Conservation (phyloP, 2,888 invertebrate species). For the Amblyteles armatorius region DNA sequence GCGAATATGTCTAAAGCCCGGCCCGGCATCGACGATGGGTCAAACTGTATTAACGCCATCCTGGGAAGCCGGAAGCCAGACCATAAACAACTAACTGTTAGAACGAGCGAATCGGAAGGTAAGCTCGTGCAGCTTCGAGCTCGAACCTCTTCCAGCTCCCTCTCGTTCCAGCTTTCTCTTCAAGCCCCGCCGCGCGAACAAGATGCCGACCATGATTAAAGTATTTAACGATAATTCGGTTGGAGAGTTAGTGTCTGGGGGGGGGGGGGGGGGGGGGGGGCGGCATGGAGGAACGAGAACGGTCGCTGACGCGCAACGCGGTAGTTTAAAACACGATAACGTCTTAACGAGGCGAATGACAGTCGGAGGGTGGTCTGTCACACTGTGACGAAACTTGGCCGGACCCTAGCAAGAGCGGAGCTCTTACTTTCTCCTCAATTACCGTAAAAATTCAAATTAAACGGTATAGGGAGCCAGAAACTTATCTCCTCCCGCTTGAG, state of each 20-base stretch:
- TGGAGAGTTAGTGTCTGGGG: conserved; percentile 37
- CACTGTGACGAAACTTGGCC: conserved; percentile 2
- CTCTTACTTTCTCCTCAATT: conserved; percentile 37
- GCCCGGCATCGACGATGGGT: conserved; percentile 20
- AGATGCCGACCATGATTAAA: conserved; percentile 59
- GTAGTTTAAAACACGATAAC: conserved; percentile 63
- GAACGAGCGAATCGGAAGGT: conserved; percentile 8
- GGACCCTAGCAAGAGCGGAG: conserved; percentile 2
- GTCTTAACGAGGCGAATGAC: conserved; percentile 53
- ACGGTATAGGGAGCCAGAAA: not conserved
- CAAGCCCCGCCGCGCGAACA: conserved; percentile 23
- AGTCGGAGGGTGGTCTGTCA: conserved; percentile 13
- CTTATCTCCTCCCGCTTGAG: not conserved
- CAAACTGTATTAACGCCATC: conserved; percentile 27
- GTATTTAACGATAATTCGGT: conserved; percentile 65
- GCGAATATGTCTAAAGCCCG: conserved; percentile 29
- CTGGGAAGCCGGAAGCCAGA: conserved; percentile 27
- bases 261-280: not conserved
- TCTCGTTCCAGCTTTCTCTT: conserved; percentile 29
- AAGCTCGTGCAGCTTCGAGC: conserved; percentile 5
- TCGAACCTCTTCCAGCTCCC: not conserved
- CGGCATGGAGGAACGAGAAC: conserved; percentile 16
- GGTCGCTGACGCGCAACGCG: conserved; percentile 17
- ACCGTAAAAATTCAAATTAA: conserved; percentile 14
- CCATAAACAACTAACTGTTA: conserved; percentile 30